Conservation (phyloP, 2,113 vertebrate species). For the Lagenorhynchus albirostris region DNA sequence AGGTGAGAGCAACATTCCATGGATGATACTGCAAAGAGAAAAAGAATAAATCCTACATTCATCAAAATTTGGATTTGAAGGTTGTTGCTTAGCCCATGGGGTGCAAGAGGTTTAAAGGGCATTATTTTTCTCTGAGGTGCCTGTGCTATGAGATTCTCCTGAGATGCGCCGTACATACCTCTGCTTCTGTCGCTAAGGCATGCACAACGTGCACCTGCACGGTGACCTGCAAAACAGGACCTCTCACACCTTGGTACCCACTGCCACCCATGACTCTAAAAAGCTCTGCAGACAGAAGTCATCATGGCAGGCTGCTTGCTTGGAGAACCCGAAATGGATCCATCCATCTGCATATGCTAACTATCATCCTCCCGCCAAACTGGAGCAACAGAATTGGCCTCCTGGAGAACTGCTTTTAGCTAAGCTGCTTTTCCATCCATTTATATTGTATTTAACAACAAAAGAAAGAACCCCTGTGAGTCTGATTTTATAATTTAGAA, state of each 20-base stretch:
- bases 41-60: not conserved
- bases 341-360: not conserved
- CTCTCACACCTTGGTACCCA: not conserved
- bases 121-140: not conserved
- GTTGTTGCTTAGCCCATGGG: not conserved
- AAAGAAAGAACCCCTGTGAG: not conserved
- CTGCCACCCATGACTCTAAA: not conserved
- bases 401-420: not conserved
- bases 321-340: not conserved
- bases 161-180: not conserved
- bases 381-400: not conserved
- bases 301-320: not conserved
- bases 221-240: not conserved
- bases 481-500: not conserved
- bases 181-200: not conserved
- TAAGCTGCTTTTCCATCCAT: not conserved
- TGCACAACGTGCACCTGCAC: not conserved
- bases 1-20: not conserved
- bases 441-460: not conserved
- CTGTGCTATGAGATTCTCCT: not conserved
- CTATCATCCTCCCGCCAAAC: not conserved
- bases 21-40: not conserved
- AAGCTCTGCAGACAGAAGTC: not conserved
- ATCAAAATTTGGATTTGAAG: not conserved
- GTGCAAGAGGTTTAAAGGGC: not conserved